Percentiles rank a stretch among this genome's conserved stretches.
phyloP scores from a whole-genome alignment of 2,888 invertebrate species.

The Archips crataeganus region DNA sequence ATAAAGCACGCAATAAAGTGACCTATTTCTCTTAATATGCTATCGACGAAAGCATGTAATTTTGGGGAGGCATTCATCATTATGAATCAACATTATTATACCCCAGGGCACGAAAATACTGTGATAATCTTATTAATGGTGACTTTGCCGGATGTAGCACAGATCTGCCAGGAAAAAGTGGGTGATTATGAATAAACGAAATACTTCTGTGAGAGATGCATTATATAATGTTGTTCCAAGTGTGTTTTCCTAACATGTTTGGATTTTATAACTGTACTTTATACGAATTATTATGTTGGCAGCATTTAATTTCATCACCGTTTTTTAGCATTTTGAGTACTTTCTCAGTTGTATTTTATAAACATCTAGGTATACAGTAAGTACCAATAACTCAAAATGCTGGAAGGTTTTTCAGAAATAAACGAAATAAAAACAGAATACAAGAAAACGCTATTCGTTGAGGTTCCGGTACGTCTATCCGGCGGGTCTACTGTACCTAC shows the following conservation, averaged over 20 bases:
- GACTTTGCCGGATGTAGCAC: constrained; percentile 20
- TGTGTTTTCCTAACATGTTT: neutral
- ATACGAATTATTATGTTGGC: neutral
- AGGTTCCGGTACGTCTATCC: neutral
- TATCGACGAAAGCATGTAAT: constrained; percentile 32
- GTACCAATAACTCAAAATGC: too few species aligned
- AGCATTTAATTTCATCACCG: neutral
- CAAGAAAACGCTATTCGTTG: neutral
- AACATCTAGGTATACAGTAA: too few species aligned
- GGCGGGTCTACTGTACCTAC: neutral
- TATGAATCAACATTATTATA: constrained; percentile 45
- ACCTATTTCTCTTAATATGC: constrained; percentile 37
- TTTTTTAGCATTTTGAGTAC: neutral
- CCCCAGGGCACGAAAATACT: constrained; percentile 31
- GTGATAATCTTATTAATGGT: constrained; percentile 38
- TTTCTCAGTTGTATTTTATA: too few species aligned
- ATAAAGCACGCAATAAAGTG: constrained; percentile 20
- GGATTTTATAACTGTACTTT: neutral
- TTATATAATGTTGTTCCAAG: neutral
- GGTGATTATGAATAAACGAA: constrained; percentile 10
- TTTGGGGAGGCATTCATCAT: constrained; percentile 40
- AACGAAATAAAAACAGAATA: neutral
- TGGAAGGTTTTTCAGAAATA: too few species aligned
- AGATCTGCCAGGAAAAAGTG: constrained; percentile 28
- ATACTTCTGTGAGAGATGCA: constrained; percentile 6